phyloP scores from a whole-genome alignment of 2,113 vertebrate species.

The Eublepharis macularius region DNA sequence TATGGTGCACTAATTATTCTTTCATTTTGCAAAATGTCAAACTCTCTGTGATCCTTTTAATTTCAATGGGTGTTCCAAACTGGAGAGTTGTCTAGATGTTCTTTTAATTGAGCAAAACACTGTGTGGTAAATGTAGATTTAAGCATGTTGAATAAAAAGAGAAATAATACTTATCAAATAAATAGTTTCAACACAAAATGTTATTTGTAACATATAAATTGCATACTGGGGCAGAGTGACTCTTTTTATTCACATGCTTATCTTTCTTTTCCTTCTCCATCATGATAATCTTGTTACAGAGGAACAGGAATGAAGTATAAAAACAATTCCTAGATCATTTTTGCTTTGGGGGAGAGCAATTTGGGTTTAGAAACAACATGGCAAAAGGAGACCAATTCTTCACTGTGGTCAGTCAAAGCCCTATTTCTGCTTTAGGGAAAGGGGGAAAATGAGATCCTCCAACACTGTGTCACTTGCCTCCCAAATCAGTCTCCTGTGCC shows the following conservation, averaged over 20 bases:
- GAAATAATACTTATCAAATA: neutral
- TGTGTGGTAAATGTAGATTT: slow-evolving; percentile 63
- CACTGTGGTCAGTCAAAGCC: too few species aligned
- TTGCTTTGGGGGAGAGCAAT: neutral
- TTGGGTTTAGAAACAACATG: neutral
- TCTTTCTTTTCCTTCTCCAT: too few species aligned
- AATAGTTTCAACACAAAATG: slow-evolving; percentile 24
- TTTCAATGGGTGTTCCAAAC: slow-evolving; percentile 78
- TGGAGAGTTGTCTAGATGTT: slow-evolving; percentile 69
- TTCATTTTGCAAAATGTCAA: slow-evolving; percentile 82
- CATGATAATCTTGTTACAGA: too few species aligned
- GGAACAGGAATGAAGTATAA: too few species aligned
- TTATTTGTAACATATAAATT: slow-evolving; percentile 10
- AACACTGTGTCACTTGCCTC: too few species aligned
- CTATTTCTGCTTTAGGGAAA: too few species aligned
- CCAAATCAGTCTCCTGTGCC: too few species aligned
- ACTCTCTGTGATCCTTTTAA: slow-evolving; percentile 79
- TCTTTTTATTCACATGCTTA: too few species aligned
- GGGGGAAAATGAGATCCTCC: too few species aligned
- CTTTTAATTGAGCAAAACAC: slow-evolving; percentile 64
- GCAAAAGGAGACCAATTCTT: neutral
- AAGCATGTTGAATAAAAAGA: slow-evolving; percentile 49
- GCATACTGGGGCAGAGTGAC: too few species aligned
- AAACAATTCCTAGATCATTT: neutral
- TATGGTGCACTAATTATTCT: slow-evolving; percentile 75